Conservation (phyloP, 2,888 invertebrate genomes). For the Cosmia trapezina region DNA sequence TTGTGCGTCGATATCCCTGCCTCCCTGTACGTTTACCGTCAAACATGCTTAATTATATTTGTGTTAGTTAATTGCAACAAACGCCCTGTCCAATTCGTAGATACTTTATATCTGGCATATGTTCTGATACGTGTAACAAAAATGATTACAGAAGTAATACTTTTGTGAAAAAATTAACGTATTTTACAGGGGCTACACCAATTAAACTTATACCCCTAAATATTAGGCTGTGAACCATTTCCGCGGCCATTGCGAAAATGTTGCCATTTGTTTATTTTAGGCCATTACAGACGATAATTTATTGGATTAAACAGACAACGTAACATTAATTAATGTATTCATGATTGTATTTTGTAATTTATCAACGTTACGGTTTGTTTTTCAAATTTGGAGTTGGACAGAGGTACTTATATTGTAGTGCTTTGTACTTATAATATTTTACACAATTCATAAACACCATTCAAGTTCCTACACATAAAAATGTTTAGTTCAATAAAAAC, state of each 20-base stretch:
- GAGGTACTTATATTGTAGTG: no score
- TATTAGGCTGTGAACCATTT: neutral
- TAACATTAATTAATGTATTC: constrained; percentile 11
- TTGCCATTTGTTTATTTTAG: constrained; percentile 15
- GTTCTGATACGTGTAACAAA: neutral
- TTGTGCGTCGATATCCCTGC: no score
- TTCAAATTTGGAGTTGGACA: neutral
- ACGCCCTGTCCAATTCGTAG: neutral
- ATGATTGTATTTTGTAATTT: neutral
- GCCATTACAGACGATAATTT: constrained; percentile 10
- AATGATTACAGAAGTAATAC: neutral
- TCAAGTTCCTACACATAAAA: neutral
- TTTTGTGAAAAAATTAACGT: neutral
- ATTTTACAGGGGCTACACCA: neutral
- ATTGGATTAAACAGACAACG: neutral
- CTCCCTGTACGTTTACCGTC: neutral
- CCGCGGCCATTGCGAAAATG: neutral
- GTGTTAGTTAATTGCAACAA: neutral
- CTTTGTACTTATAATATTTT: neutral
- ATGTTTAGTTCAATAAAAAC: neutral
- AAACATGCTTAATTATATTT: constrained; percentile 3
- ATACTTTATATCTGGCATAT: neutral
- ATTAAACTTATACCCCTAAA: neutral
- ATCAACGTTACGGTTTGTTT: constrained; percentile 1
- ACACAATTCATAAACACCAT: neutral